These are phyloP conservation scores for Oxycera nigricornis DNA, from an alignment of 2,888 invertebrate species.

Conservation along the genomic window DNA sequence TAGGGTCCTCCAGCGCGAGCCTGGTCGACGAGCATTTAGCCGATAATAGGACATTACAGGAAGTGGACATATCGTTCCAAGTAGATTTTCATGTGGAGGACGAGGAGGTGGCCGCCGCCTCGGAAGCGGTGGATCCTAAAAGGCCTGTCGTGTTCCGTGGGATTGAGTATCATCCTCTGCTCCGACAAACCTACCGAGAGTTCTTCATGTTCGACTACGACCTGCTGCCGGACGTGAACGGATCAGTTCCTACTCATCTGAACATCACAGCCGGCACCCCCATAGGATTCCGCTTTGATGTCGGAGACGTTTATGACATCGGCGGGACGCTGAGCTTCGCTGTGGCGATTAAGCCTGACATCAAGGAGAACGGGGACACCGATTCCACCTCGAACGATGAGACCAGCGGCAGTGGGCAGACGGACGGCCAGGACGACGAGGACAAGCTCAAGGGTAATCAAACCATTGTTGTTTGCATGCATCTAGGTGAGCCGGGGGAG, in stretches of 20 bases:
- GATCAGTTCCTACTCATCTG: slow-evolving; percentile 70
- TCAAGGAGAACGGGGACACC: slow-evolving; percentile 48
- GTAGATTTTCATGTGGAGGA: slow-evolving; percentile 53
- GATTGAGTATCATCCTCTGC: slow-evolving; percentile 59
- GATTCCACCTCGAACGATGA: background rate
- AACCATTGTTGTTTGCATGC: slow-evolving; percentile 70
- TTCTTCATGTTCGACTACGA: slow-evolving; percentile 81
- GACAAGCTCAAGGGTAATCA: slow-evolving; percentile 58
- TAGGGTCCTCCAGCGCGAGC: slow-evolving; percentile 17
- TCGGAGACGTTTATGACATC: slow-evolving; percentile 75
- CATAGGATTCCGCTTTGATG: slow-evolving; percentile 72
- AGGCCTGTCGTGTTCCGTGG: slow-evolving; percentile 52
- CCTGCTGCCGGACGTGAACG: slow-evolving; percentile 69
- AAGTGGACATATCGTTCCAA: slow-evolving; percentile 53
- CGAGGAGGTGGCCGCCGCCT: slow-evolving; percentile 33
- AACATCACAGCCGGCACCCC: slow-evolving; percentile 72
- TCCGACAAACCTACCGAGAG: slow-evolving; percentile 72
- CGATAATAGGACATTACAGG: slow-evolving; percentile 45
- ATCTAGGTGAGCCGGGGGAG: slow-evolving; percentile 66
- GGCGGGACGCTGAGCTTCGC: slow-evolving; percentile 81
- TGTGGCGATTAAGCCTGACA: slow-evolving; percentile 70
- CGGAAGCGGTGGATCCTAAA: slow-evolving; percentile 48
- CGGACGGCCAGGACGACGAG: background rate
- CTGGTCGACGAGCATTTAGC: background rate
- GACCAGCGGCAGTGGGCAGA: background rate